Evolutionary conservation across 1,140 invertebrate genomes (phyloP), one percentile per base, ranked within the genome.

Genomic region (Potamilus streckersoni): DNA sequence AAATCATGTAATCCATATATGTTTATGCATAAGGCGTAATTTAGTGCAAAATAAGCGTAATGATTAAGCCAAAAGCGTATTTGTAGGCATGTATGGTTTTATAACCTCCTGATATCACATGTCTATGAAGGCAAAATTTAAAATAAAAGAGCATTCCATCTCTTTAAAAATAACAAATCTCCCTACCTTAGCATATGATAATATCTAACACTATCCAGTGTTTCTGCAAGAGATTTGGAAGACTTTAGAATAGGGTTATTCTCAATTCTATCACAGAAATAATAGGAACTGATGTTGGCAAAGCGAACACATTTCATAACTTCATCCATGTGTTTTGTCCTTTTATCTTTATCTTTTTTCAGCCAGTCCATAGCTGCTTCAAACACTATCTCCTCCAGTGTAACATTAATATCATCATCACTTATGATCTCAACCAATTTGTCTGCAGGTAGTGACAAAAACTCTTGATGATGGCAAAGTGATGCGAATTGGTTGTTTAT

Each of bases 271-370:
- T 93, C 92, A 84, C 92, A 90, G 63, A 93, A 89, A 84, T 92
- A 93, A 82, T 93, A 93, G 0, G 92, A 92, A 76, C 90, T 92
- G 61, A 93, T 85, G 65, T 92, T 89, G 20, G 92, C 91, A 80
- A 93, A 86, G 49, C 92, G 83, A 14, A 93, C 91, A 83, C 91
- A 90, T 73, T 91, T 90, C 79, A 93, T 85, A 56, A 93, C 89
- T 85, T 91, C 79, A 19, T 74, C 79, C 13, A 88, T 64, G 71
- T 84, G 66, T 27, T 67, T 20, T 23, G 77, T 79, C 56, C 88
- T 68, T 2, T 78, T 73, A 5, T 87, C 83, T 13, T 85, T 83
- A 78, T 90, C 86, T 63, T 91, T 86, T 56, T 91, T 86, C 60
- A 92, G 86, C 92, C 92, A 93, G 56, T 85, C 79, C 57, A 92